These are phyloP conservation scores for Coreius guichenoti DNA, from an alignment of 2,797 vertebrate genomes.

Conservation along the genomic window DNA sequence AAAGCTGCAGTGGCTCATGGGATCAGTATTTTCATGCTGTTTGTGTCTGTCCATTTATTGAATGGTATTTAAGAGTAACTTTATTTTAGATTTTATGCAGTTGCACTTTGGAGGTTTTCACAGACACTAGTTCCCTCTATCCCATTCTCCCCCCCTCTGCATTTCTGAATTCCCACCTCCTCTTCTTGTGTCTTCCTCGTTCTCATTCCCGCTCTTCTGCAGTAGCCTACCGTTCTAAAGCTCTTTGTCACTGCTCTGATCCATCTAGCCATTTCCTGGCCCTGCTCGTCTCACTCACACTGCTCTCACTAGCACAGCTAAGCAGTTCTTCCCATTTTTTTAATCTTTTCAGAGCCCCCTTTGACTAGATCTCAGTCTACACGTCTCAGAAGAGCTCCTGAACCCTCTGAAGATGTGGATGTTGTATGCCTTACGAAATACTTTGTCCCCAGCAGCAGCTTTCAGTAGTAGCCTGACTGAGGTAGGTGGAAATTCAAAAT, in stretches of 20 bases:
- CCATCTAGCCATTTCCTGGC: conserved; percentile 47
- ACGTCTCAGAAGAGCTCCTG: conserved; percentile 4
- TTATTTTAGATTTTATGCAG: neutral
- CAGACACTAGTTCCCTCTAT: conserved; percentile 5
- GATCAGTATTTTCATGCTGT: neutral
- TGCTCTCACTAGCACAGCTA: conserved; percentile 23
- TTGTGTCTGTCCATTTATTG: neutral
- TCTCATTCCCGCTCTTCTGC: conserved; percentile 38
- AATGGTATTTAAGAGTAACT: conserved; percentile 9
- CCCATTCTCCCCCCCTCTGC: neutral
- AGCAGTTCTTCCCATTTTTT: neutral
- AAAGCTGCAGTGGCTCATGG: neutral
- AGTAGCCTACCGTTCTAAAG: conserved; percentile 7
- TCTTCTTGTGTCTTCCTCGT: conserved; percentile 23
- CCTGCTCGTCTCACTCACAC: conserved; percentile 10
- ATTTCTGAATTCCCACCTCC: conserved; percentile 30
- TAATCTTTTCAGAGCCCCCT: neutral
- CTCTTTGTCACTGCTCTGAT: conserved; percentile 47
- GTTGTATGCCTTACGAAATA: neutral
- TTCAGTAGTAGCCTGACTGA: conserved; percentile 14
- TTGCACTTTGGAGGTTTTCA: neutral
- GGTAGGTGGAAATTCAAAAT: conserved; percentile 36
- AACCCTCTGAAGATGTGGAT: conserved; percentile 20
- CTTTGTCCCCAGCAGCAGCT: neutral
- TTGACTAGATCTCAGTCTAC: neutral